Evolutionary conservation across 2,888 invertebrate genomes (phyloP), one percentile per base, ranked within the genome.

Genomic region (Synanthedon myopaeformis): DNA sequence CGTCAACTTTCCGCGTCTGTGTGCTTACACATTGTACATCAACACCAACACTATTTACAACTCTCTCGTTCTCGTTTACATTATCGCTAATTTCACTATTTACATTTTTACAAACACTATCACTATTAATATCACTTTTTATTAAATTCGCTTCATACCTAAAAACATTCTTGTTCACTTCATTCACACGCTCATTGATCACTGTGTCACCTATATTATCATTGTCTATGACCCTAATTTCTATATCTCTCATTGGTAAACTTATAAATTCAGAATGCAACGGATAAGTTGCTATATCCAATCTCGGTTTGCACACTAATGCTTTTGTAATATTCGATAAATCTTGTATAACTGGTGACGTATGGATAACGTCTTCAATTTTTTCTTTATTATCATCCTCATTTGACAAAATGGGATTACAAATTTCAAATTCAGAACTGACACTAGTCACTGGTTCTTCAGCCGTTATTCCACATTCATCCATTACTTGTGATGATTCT

Each of bases 21-120:
- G 35, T 35, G 5, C 35, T 35, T 65, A 70, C 66, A 58, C 56
- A 58, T 58, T 71, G 70, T 70, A 67, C 72, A 72, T 70, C 71
- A 69, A 69, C 63, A 19, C 59, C 14, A 60, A 60, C 69, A 68
- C 63, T 67, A 59, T 61, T 56, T 19, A 23, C 49, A 49, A 17
- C 49, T 19, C 12, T 49, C 10, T 49, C 49, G 6, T 12, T 49
- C 23, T 3, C 23, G 6, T 17, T 49, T 3, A 49, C 23, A 14
- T 3, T 14, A 45, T 12, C 3, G 11, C 45, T 45, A 13, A 19
- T 49, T 13, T 49, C 49, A 14, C 17, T 49, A 49, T 17, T 10
- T 19, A 49, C 23, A 23, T 49, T 49, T 49, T 23, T 49, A 49
- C 23, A 17, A 5, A 11, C 57, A 51, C 19, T 56, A 56, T 59